phyloP scores from a whole-genome alignment of 2,888 invertebrate species.

The Pristionchus maxplancki region DNA sequence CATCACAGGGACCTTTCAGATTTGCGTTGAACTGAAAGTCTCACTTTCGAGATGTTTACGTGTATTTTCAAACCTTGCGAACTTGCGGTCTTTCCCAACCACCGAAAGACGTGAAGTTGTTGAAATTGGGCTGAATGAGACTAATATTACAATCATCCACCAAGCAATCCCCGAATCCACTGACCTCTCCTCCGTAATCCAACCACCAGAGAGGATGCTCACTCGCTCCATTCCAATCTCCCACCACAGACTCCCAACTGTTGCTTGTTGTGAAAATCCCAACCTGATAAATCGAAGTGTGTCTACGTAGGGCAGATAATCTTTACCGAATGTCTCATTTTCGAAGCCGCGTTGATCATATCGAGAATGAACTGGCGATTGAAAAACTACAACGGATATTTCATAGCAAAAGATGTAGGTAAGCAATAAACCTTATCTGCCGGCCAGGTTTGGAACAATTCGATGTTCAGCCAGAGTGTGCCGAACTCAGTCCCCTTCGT shows the following conservation, averaged over 20 bases:
- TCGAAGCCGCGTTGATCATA: neutral
- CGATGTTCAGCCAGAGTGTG: neutral
- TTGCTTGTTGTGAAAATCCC: neutral
- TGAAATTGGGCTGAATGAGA: neutral
- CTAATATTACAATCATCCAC: neutral
- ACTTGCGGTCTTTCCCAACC: neutral
- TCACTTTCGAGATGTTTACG: neutral
- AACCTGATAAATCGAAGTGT: neutral
- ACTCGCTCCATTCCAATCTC: neutral
- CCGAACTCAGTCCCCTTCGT: neutral
- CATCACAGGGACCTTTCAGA: neutral
- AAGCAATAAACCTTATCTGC: neutral
- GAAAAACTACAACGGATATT: neutral
- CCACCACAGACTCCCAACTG: neutral
- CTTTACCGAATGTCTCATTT: neutral
- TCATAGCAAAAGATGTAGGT: too few relatives aligned
- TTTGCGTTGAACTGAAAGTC: neutral
- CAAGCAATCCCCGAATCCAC: neutral
- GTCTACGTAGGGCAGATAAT: too few relatives aligned
- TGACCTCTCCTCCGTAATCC: neutral
- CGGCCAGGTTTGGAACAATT: neutral
- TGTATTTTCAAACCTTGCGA: neutral
- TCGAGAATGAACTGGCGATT: neutral
- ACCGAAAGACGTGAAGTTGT: neutral
- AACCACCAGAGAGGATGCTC: neutral